phyloP scores from a whole-genome alignment of 1,140 invertebrate species.

The Rhynchophorus ferrugineus region DNA sequence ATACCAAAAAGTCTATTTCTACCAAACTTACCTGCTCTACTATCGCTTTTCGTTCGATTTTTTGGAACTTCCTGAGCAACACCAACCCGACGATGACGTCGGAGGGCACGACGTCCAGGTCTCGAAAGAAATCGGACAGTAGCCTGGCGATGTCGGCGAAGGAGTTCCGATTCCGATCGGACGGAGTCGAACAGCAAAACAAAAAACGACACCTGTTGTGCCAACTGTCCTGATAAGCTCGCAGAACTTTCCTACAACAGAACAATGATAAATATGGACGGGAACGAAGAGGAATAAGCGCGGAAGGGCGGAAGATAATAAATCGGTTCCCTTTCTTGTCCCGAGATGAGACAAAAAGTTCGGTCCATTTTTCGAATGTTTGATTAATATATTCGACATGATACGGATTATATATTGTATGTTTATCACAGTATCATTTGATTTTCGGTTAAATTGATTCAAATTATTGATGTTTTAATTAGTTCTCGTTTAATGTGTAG shows the following conservation, averaged over 20 bases:
- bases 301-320: too few relatives aligned
- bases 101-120: slow-evolving; percentile 86
- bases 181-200: slow-evolving; percentile 79
- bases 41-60: slow-evolving; percentile 67
- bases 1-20: too few relatives aligned
- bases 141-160: slow-evolving; percentile 81
- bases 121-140: slow-evolving; percentile 82
- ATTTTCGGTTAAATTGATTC: too few relatives aligned
- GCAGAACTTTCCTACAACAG: slow-evolving; percentile 69
- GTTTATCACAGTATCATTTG: too few relatives aligned
- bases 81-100: slow-evolving; percentile 84
- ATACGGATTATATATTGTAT: too few relatives aligned
- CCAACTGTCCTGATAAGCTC: slow-evolving; percentile 88
- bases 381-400: too few relatives aligned
- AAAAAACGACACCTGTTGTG: slow-evolving; percentile 75
- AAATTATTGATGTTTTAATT: too few relatives aligned
- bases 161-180: slow-evolving; percentile 73
- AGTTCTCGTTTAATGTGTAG: too few relatives aligned
- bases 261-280: slow-evolving; percentile 8
- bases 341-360: too few relatives aligned
- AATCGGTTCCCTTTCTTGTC: too few relatives aligned
- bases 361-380: too few relatives aligned
- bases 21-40: slow-evolving; percentile 60
- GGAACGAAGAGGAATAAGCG: too few relatives aligned
- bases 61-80: slow-evolving; percentile 74